Evolutionary conservation across 2,797 vertebrate species (phyloP), one percentile per base, ranked within the genome.

Genomic region (Antrozous pallidus): DNA sequence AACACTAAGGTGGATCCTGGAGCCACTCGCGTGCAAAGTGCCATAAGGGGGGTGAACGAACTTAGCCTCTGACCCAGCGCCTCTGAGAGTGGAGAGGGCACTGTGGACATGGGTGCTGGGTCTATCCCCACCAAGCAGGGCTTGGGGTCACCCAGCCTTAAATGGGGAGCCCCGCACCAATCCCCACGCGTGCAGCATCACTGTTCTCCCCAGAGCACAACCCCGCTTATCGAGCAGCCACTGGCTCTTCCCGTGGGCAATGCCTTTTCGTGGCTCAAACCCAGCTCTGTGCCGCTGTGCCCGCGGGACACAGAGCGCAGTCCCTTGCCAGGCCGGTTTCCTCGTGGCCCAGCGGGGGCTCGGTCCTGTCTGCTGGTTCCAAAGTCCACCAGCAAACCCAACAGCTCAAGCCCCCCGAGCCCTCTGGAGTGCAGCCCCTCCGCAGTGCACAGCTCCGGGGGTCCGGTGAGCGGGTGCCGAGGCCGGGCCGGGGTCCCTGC

Each of bases 101-200:
- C 26, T 5, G 51, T 17, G 11, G 6, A 22, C 18, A 61, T 22
- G 9, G 22, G 31, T 17, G 24, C 61, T 28, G 38, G 45, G 61
- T 38, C 63, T 13, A 26, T 63, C 82, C 74, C 31, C 16, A 6
- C 61, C 12, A 10, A 24, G 33, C 45, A 11, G 31, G 71, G 12
- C 3, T 1, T 47, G 1, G 0, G 2, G 49, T 33, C 51, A 40
- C 79, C 71, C 22, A 6, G n/a, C 33, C 16, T 0, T 0, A 42
- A 2, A 2, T 18, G 14, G 2, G 2, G 18, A 56, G 38, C 58
- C 69, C 47, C 8, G 11, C 28, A 40, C 83, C 0, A 0, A 2
- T 6, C 54, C 65, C 33, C 20, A 22, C 36, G 7, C 8, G 2
- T 28, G 13, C 9, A 0, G 3, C 10, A 2, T 24, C 38, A 24